Evolutionary conservation across 92 coral and sea anemone species (phyloP), one percentile per base, ranked within the genome.

Genomic region (Zoanthus sociatus): DNA sequence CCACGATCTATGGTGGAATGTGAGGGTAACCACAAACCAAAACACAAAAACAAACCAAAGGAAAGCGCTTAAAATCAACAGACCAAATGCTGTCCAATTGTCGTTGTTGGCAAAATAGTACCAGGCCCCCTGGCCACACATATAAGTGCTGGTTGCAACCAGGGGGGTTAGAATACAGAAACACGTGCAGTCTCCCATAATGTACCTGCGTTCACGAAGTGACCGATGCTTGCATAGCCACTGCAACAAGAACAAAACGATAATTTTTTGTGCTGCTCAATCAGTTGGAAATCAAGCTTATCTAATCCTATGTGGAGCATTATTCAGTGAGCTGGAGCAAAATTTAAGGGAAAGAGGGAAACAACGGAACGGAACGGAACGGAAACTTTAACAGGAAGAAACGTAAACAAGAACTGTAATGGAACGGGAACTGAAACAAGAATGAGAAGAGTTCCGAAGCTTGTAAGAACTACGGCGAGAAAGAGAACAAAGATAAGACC

Each of bases 41-140:
- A 95, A 86, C 1, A 90, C 77, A 44, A 87, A 97, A 2, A 97
- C 84, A 51, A 94, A 85, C 91, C 94, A 92, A 42, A 97, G 93
- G 60, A 97, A 97, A 44, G 93, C 60, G 78, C 98, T 88, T 18
- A 97, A 84, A 60, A 83, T 50, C 16, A 93, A 77, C 61, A 97
- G 88, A 21, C 99, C 99, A 8, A 89, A 84, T 0, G 95, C 98
- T 18, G 94, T 89, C 95, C 96, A 90, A 75, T 83, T 71, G 15
- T 92, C 92, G 50, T 92, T 90, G 70, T 91, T 48, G 44, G 75
- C 58, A 78, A 95, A 89, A 83, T 97, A 97, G 90, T 97, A 90
- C 91, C 92, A 93, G 51, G 99, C 94, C 33, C 99, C 99, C 75
- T 95, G 93, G 2, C 89, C 93, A 31, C 99, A 97, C n/a, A 97